Evolutionary conservation across 2,113 vertebrate species (phyloP).

Genomic region (Lonchura striata): DNA sequence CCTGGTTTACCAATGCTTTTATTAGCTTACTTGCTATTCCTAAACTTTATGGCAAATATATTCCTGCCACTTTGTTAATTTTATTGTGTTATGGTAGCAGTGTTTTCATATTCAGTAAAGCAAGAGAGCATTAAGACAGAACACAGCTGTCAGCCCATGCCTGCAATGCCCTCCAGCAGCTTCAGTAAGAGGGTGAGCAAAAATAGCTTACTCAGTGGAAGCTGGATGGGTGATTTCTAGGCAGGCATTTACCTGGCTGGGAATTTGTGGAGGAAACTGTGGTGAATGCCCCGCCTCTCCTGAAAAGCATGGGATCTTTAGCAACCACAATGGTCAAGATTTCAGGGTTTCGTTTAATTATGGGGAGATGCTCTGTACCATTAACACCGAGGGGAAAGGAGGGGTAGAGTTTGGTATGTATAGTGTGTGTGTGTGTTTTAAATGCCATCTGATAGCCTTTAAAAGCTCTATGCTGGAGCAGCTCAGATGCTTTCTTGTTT

Average conservation of each 20-base stretch:
- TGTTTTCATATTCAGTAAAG: slow-evolving; percentile 40
- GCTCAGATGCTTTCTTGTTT: slow-evolving; percentile 11
- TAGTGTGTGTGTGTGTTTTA: not conserved
- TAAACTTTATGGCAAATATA: slow-evolving; percentile 22
- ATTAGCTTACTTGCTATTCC: not conserved
- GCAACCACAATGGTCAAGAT: not conserved
- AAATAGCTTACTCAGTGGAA: not conserved
- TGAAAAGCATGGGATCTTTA: not conserved
- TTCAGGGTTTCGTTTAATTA: slow-evolving; percentile 38
- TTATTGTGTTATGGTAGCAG: slow-evolving; percentile 49
- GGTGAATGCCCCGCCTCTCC: slow-evolving; percentile 3
- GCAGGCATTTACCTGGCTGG: slow-evolving; percentile 22
- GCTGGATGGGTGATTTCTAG: not conserved
- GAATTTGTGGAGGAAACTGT: slow-evolving; percentile 1
- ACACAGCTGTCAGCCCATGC: not conserved
- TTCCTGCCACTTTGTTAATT: slow-evolving; percentile 41
- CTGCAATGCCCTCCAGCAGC: not conserved
- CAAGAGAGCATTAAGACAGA: not conserved
- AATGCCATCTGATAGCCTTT: slow-evolving; percentile 30
- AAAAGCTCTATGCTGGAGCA: not conserved
- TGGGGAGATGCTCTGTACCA: not conserved
- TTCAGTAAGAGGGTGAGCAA: not conserved
- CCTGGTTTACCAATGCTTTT: slow-evolving; percentile 18
- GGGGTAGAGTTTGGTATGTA: not conserved
- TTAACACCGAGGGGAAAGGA: not conserved